Conservation (phyloP, 1,140 invertebrate genomes). For the Hydropsyche tenuis region DNA sequence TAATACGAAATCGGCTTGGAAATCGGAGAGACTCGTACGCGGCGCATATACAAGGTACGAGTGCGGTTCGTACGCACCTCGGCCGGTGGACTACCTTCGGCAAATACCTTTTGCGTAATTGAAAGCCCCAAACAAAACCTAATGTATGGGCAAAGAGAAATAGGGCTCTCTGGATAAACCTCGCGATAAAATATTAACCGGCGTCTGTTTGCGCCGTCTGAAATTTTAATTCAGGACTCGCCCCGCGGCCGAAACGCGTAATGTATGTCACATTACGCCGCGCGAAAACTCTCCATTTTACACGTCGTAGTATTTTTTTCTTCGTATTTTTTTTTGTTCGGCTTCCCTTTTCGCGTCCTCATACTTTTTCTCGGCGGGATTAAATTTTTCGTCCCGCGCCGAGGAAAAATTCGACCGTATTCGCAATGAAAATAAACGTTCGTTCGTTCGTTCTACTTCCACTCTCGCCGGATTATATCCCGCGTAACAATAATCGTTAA, state of each 20-base stretch:
- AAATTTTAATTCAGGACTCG: conserved; percentile 20
- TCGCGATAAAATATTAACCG: conserved; percentile 28
- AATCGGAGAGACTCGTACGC: not conserved
- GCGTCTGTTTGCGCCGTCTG: not conserved
- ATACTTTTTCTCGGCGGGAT: not conserved
- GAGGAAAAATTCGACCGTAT: not conserved
- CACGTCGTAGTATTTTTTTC: not conserved
- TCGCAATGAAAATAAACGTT: conserved; percentile 17
- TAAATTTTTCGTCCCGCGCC: not conserved
- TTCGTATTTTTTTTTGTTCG: not conserved
- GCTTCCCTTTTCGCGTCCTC: not conserved
- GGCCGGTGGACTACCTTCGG: not conserved
- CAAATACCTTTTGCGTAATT: conserved; percentile 31
- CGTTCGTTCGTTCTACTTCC: not conserved
- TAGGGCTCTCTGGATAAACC: conserved; percentile 21
- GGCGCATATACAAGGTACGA: not conserved
- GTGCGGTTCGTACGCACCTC: not conserved
- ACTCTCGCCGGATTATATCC: conserved; percentile 1
- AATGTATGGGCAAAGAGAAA: conserved; percentile 30
- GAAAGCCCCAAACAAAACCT: conserved; percentile 17
- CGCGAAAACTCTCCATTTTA: not conserved
- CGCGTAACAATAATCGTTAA: conserved; percentile 17
- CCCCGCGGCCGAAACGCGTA: not conserved
- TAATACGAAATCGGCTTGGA: not conserved
- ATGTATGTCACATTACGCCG: conserved; percentile 13